Evolutionary conservation across 2,888 invertebrate genomes (phyloP), one percentile per base, ranked within the genome.

Genomic region (Xylocampa areola): DNA sequence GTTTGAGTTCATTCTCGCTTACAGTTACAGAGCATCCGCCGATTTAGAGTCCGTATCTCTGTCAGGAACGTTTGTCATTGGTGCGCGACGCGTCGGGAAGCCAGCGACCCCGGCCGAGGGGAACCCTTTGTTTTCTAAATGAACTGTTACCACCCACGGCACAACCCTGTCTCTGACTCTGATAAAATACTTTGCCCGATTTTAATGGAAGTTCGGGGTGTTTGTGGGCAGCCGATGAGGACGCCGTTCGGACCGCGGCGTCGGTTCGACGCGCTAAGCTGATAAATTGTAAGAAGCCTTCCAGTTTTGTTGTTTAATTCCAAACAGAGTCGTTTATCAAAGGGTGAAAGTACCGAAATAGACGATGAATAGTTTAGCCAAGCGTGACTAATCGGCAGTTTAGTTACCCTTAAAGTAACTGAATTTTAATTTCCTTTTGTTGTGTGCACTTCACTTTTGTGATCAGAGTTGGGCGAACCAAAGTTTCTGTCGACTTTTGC

Each of bases 81-180:
- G 71, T 54, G 52, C 45, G 66, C 51, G 59, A 29, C 40, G 43
- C 41, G 58, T 57, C 53, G 54, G 35, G 49, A 37, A 25, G 11
- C 40, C 60, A 57, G 45, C 64, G 37, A 57, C 48, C 48, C 62
- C 68, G 37, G 23, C 10, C 33, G 67, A 57, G 57, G 41, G 48
- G 57, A 41, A 60, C 64, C 81, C 79, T 81, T 84, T 83, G 84
- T 84, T 78, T 76, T 63, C 60, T 76, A 78, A 82, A 84, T 80
- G 74, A 80, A 82, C 68, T 69, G 76, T 74, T 63, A 47, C 77
- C 70, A 64, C 71, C 73, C 75, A 68, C 66, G 51, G 50, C 54
- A 59, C 62, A 58, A 45, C 58, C 61, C 55, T 57, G 71, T 51
- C 65, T 61, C 58, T 60, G 71, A 69, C 71, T 70, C 70, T 64